Conservation (phyloP, 2,797 vertebrate species). For the Pseudocheirus occidentalis region DNA sequence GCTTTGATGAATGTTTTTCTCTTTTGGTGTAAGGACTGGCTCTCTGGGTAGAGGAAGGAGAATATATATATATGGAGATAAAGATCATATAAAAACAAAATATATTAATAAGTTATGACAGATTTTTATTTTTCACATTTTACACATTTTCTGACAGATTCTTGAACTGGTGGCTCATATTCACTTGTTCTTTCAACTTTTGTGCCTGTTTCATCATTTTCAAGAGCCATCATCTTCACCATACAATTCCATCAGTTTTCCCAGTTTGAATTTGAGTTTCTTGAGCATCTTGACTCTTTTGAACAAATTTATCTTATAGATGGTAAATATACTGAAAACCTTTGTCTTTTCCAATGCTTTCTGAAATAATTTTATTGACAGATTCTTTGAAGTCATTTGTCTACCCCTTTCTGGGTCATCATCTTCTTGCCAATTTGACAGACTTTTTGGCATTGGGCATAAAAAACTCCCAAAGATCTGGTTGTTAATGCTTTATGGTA, state of each 20-base stretch:
- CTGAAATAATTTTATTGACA: conserved; percentile 98
- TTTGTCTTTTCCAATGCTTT: conserved; percentile 96
- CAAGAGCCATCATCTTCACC: conserved; percentile 87
- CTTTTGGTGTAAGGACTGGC: neutral
- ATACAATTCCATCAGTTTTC: conserved; percentile 99
- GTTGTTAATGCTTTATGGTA: conserved; percentile 96
- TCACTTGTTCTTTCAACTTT: conserved; percentile 98
- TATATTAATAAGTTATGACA: neutral
- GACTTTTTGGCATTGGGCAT: conserved; percentile 97
- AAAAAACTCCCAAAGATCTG: conserved; percentile 97
- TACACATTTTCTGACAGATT: conserved; percentile 89
- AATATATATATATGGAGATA: neutral
- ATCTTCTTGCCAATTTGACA: conserved; percentile 98
- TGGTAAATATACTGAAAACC: conserved; percentile 96
- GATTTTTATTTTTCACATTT: conserved; percentile 87
- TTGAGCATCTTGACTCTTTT: conserved; percentile 94
- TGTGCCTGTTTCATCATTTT: conserved; percentile 95
- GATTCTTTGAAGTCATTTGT: conserved; percentile 99
- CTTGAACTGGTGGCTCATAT: conserved; percentile 98
- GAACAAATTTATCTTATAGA: conserved; percentile 96
- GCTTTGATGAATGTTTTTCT: neutral
- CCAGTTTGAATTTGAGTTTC: conserved; percentile 99
- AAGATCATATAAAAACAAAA: neutral
- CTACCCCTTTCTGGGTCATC: conserved; percentile 98
- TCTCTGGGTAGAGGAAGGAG: neutral